Evolutionary conservation across 2,888 invertebrate species (phyloP).

Genomic region (Trichacis sp.): DNA sequence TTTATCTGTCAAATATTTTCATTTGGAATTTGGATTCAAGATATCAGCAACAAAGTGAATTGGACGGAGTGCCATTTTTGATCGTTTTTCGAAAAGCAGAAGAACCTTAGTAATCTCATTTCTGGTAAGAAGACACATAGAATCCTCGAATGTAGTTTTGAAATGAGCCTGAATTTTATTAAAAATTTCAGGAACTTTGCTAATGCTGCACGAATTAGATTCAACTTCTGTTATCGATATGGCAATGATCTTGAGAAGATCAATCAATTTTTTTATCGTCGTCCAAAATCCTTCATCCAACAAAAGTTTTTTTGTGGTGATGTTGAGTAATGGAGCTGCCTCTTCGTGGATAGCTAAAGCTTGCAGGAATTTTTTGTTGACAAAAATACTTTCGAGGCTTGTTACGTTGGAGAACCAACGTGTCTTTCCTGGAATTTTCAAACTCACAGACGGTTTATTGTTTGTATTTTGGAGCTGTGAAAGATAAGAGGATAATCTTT

Average conservation of each 20-base stretch:
- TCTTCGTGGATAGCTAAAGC: slow-evolving; percentile 37
- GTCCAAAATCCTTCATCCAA: slow-evolving; percentile 41
- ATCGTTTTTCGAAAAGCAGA: neutral
- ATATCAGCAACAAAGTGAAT: neutral
- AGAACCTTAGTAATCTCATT: neutral
- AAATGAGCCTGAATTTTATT: slow-evolving; percentile 42
- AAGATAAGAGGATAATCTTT: slow-evolving; percentile 38
- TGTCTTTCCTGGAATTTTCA: slow-evolving; percentile 44
- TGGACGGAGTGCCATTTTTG: neutral
- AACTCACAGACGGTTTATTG: slow-evolving; percentile 25
- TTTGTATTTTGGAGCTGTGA: slow-evolving; percentile 34
- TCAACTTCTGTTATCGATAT: slow-evolving; percentile 42
- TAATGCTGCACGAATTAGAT: slow-evolving; percentile 42
- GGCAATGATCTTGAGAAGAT: slow-evolving; percentile 38
- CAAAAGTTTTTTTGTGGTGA: slow-evolving; percentile 28
- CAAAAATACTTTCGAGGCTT: slow-evolving; percentile 43
- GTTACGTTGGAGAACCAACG: slow-evolving; percentile 44
- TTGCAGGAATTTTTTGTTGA: slow-evolving; percentile 46
- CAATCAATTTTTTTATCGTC: slow-evolving; percentile 29
- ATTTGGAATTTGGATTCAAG: neutral
- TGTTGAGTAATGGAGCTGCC: slow-evolving; percentile 1
- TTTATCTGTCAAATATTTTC: neutral
- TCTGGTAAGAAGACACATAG: slow-evolving; percentile 4
- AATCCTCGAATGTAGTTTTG: slow-evolving; percentile 35
- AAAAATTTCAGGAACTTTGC: slow-evolving; percentile 44